Base-by-base conservation (phyloP, 2,797 vertebrate genomes). In the Myripristis murdjan region DNA sequence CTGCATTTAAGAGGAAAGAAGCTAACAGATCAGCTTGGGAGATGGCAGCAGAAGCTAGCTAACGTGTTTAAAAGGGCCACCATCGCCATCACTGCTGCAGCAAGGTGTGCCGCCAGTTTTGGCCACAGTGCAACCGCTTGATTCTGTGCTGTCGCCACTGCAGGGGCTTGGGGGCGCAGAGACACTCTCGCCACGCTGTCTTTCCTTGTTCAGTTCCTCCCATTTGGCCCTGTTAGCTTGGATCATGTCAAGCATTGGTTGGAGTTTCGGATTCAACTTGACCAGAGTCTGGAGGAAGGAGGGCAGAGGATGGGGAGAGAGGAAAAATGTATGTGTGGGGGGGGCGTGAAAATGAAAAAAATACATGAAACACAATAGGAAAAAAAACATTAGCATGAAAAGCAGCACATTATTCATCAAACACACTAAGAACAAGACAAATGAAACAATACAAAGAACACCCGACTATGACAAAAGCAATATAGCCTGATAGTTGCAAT, bases 201-300 rank as follows among this genome's bases (percentile, higher is more conserved):
- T 92, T 87, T 95, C 95, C 84, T 86, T 94, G 92, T 99, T 96
- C 82, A 98, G 79, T 69, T 99, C 97, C 78, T 98, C 96, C 98
- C 98, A 99, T 75, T 96, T 97, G 70, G 81, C 91, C 89, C 97
- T 95, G 62, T 99, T 99, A 10, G 88, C 94, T 81, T 90, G 89
- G 88, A 99, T 95, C 0, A 96, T 96, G 79, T 99, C 97, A 77
- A 99, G 84, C 97, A 99, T 98, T 0, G 98, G 96, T 93, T 98
- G 96, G 73, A 99, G 95, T 91, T 99, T 99, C 31, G 89, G 93
- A 82, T 97, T 99, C 83, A 99, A 87, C 87, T 97, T 98, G 76
- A 96, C 98, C 83, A 99, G 87, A 20, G 95, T 96, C 98, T 99
- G 64, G 24, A 88, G 67, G 33, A 75, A 85, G 56, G 47, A 58